Evolutionary conservation across 2,113 vertebrate species (phyloP).

Genomic region (Oryzias curvinotus): DNA sequence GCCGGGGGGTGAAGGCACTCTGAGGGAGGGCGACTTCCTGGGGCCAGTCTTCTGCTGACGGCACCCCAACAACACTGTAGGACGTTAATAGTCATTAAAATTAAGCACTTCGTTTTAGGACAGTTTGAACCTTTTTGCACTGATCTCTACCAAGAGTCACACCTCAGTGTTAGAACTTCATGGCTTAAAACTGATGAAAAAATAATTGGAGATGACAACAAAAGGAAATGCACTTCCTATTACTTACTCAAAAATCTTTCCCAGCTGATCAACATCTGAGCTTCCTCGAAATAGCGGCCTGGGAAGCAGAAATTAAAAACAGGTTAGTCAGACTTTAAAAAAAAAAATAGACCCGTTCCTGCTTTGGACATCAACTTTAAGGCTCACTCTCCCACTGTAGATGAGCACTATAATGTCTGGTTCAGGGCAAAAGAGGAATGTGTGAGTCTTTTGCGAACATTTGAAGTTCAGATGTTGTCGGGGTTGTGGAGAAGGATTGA

Average conservation of each 20-base stretch:
- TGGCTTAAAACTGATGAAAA: no score
- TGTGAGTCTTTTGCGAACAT: conserved; percentile 48
- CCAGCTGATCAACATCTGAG: conserved; percentile 97
- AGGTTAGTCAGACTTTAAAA: conserved; percentile 6
- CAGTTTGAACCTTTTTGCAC: neutral
- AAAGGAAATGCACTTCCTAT: neutral
- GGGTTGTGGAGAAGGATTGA: conserved; percentile 37
- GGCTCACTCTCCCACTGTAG: conserved; percentile 2
- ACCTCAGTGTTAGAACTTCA: no score
- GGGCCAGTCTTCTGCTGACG: conserved; percentile 94
- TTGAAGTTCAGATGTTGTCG: conserved; percentile 52
- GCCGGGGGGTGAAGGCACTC: conserved; percentile 89
- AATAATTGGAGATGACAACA: neutral
- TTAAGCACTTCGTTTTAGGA: neutral
- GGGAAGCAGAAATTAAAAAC: conserved; percentile 58
- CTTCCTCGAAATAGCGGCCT: conserved; percentile 95
- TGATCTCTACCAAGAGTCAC: no score
- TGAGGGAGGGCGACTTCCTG: conserved; percentile 92
- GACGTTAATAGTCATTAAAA: conserved; percentile 7
- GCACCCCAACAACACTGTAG: conserved; percentile 91
- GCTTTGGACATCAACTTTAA: neutral
- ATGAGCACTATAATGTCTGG: conserved; percentile 21
- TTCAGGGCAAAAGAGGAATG: conserved; percentile 41
- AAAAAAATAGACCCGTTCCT: neutral
- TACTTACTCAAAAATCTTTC: conserved; percentile 99